phyloP scores from a whole-genome alignment of 2,888 invertebrate species.

The Pyrocoelia pectoralis region DNA sequence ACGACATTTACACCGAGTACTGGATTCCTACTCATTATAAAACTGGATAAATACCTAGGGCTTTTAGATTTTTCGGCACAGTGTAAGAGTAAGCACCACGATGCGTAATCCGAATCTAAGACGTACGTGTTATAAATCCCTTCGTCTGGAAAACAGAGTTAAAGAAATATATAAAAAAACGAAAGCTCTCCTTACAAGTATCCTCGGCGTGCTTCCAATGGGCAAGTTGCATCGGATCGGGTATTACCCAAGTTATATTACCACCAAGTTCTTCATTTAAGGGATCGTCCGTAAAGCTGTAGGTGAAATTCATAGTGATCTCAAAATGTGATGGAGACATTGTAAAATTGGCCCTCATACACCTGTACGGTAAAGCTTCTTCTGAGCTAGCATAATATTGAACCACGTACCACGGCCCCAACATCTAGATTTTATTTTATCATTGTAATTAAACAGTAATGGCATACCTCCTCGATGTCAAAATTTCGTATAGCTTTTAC shows the following conservation, averaged over 20 bases:
- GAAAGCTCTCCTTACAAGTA: constrained; percentile 69
- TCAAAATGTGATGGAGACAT: constrained; percentile 65
- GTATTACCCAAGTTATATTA: constrained; percentile 87
- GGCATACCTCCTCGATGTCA: constrained; percentile 74
- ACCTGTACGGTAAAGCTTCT: constrained; percentile 84
- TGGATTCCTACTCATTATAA: constrained; percentile 75
- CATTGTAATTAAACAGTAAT: not conserved
- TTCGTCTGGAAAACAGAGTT: constrained; percentile 68
- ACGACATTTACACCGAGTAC: constrained; percentile 72
- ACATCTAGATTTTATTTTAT: constrained; percentile 63
- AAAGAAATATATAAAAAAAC: not conserved
- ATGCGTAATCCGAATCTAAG: constrained; percentile 82
- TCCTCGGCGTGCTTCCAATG: constrained; percentile 90
- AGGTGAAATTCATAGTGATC: constrained; percentile 89
- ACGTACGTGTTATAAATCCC: constrained; percentile 90
- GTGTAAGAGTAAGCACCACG: constrained; percentile 84
- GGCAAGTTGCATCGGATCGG: constrained; percentile 75
- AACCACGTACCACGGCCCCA: constrained; percentile 86
- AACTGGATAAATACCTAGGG: constrained; percentile 81
- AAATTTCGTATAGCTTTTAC: constrained; percentile 83
- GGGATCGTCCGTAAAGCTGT: constrained; percentile 86
- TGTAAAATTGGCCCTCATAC: constrained; percentile 81
- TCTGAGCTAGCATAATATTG: constrained; percentile 91
- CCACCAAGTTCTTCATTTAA: constrained; percentile 80
- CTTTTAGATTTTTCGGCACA: constrained; percentile 85